These are phyloP conservation scores for Charaxes varanes DNA, from an alignment of 1,140 invertebrate species.

Conservation along the genomic window DNA sequence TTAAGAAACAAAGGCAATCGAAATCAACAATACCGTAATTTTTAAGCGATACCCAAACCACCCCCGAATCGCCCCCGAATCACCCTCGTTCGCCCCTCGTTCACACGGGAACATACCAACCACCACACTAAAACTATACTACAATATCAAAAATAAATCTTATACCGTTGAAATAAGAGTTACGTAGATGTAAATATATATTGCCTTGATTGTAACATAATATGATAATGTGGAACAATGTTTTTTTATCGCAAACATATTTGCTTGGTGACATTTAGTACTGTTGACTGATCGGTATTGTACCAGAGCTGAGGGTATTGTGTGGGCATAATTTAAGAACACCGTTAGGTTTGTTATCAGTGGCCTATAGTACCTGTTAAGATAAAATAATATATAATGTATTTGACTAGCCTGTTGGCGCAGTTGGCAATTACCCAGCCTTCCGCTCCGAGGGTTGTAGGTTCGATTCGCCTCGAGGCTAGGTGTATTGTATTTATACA, in stretches of 20 bases:
- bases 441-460: no score
- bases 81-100: conserved; percentile 11
- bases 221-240: conserved; percentile 19
- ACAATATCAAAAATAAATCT: conserved; percentile 10
- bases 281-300: conserved; percentile 18
- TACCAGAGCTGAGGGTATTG: conserved; percentile 4
- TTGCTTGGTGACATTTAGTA: conserved; percentile 19
- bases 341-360: background rate
- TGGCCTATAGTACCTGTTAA: no score
- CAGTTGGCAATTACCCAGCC: no score
- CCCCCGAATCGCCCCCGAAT: conserved; percentile 2
- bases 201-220: conserved; percentile 7
- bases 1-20: background rate
- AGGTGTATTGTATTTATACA: no score
- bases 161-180: conserved; percentile 12
- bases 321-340: background rate
- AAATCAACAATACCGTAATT: conserved; percentile 4
- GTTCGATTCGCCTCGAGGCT: no score
- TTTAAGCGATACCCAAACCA: conserved; percentile 5
- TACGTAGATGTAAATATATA: background rate
- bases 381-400: no score
- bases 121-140: background rate
- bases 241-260: conserved; percentile 26
- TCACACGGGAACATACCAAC: conserved; percentile 26
- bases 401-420: no score